A percentile compares a stretch with the other conserved stretches of the same genome.
These are phyloP conservation scores for Sinocyclocheilus anshuiensis DNA, from an alignment of 2,113 vertebrate genomes.

Conservation along the genomic window DNA sequence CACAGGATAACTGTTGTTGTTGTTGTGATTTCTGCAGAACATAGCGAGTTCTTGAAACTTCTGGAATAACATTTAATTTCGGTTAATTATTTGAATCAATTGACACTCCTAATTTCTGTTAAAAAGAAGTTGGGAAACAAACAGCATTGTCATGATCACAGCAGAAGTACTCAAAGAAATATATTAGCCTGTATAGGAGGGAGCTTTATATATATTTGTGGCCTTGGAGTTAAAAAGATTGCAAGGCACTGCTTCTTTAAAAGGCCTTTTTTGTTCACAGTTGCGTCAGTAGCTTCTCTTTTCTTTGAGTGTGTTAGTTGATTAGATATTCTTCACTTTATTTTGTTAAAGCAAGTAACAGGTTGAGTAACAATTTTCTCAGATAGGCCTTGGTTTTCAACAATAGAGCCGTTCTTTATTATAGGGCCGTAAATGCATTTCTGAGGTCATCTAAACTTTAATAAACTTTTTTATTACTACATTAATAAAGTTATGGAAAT, in stretches of 20 bases:
- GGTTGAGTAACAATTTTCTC: neutral
- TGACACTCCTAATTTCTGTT: neutral
- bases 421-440: neutral
- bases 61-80: neutral
- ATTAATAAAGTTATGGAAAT: neutral
- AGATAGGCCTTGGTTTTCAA: neutral
- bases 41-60: neutral
- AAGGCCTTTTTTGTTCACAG: neutral
- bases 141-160: neutral
- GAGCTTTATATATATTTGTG: neutral
- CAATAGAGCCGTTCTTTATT: neutral
- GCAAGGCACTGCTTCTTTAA: neutral
- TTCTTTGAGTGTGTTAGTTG: constrained; percentile 3
- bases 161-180: neutral
- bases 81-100: neutral
- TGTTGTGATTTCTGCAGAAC: neutral
- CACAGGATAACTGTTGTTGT: neutral
- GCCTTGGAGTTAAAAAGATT: neutral
- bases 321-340: constrained; percentile 4
- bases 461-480: neutral
- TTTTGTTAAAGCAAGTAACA: constrained; percentile 4
- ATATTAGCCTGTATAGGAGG: neutral
- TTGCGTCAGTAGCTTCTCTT: neutral
- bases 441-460: neutral
- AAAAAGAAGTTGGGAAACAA: neutral